Base-by-base conservation (phyloP, 37 sponge, comb jelly and placozoan genomes). In the Cladorhizidae sp. region DNA sequence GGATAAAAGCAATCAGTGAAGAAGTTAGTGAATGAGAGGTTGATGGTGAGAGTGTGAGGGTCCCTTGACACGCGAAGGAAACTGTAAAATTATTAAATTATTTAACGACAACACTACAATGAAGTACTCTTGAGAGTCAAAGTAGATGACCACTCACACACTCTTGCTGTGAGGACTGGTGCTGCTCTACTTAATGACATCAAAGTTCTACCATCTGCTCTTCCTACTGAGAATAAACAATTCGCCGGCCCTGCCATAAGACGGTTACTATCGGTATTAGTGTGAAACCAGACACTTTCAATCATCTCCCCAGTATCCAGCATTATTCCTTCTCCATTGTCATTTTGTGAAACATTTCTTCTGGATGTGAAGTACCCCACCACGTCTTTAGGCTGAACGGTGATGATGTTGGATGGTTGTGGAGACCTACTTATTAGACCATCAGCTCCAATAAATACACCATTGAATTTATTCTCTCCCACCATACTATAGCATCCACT, bases 351-450 rank as follows among this genome's bases (percentile, higher is more conserved):
- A 1, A 20, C 71, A 36, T n/a, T 6, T 2, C 41, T 71, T 3
- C 22, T 25, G 2, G 1, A 1, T 1, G 26, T 22, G 3, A 21
- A 52, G 57, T 54, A 79, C 35, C 83, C 83, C 45, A 83, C 67
- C 18, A 83, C 74, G 63, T 83, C 83, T 45, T 74, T 75, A 74
- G 74, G 67, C 39, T 26, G 64, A 26, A 83, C 49, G 29, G 28
- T 7, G 28, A 83, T 83, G 64, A 73, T 74, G 26, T 74, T 20
- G 18, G 58, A 20, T 49, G 37, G 49, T 49, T 26, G 23, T 25
- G 64, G 51, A 59, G 72, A 25, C 56, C 2, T 57, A 45, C 22
- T 40, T 26, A 61, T 32, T 41, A 28, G 37, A 22, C 67, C 51
- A 54, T 2, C 26, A 45, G 5, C 49, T 22, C 42, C 63, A 43